Evolutionary conservation across 2,888 invertebrate species (phyloP).

Genomic region (Listrodromus nycthemerus): DNA sequence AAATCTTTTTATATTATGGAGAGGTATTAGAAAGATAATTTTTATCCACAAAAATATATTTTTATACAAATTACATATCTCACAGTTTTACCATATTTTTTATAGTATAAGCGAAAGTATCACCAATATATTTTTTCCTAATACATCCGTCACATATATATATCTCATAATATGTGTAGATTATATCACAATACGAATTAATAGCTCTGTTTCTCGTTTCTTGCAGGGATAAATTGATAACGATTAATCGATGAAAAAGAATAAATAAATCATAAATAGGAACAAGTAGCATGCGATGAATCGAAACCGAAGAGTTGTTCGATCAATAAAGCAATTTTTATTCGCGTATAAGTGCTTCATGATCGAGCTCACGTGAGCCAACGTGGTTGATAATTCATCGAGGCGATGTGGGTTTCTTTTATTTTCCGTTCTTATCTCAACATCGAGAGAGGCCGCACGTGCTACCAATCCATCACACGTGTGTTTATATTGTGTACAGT

Average conservation of each 20-base stretch:
- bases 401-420: background rate
- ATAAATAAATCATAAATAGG: background rate
- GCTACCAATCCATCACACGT: conserved; percentile 5
- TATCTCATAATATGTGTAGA: background rate
- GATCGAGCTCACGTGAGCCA: background rate
- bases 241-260: background rate
- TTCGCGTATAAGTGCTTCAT: background rate
- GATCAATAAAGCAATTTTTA: background rate
- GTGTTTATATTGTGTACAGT: conserved; percentile 13
- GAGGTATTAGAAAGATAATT: too few species aligned
- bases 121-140: background rate
- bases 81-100: too few species aligned
- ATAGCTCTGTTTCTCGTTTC: background rate
- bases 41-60: too few species aligned
- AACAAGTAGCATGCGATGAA: background rate
- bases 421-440: conserved; percentile 14
- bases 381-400: conserved; percentile 1
- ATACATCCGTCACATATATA: background rate
- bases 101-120: background rate
- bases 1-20: too few species aligned
- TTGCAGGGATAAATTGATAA: background rate
- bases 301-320: background rate
- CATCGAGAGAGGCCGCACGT: conserved; percentile 5
- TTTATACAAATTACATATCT: too few species aligned
- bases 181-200: background rate